Base-by-base conservation (phyloP, 1,140 invertebrate genomes). In the Drosophila equinoxialis region DNA sequence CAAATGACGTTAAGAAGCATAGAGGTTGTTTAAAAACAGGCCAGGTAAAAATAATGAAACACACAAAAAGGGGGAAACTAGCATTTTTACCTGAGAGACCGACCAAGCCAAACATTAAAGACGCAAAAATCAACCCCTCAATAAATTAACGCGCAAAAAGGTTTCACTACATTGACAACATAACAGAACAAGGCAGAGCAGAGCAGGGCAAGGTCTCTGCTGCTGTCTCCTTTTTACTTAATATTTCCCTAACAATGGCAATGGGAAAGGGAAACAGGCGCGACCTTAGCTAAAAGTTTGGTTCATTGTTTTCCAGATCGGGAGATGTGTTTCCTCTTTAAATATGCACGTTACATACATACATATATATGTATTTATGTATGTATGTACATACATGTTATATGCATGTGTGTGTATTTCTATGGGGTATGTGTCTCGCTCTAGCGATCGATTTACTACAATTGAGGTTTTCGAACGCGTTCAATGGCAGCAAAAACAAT, bases 111-210 rank as follows among this genome's bases (percentile, higher is more conserved):
- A 35, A 20, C 61, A 77, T 77, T 77, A 64, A 77, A 75, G 73
- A 57, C 66, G 66, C 75, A 71, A 68, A 78, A 83, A 81, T 51
- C 66, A 83, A 87, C 87, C 82, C 82, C 81, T 69, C 66, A 62
- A 82, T 79, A 87, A 87, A 87, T 87, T 85, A 78, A 86, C 68
- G 76, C 71, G 71, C 78, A 81, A 72, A 70, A 85, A 82, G 75
- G 72, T 30, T 33, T 48, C 39, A 54, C 39, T 59, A 35, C 59
- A 63, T 23, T 33, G 33, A 69, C 33, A 39, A 39, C 14, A 59
- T 6, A 37, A 26, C 14, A 37, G 30, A 14, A 67, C 66, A 76
- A 67, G 66, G 66, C 62, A 65, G 61, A 61, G 13, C 13, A 30
- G 26, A 30, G 30, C 33, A 39, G 69, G 71, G 60, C 65, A 65